Percentiles rank a stretch among this genome's conserved stretches.
Evolutionary conservation across 2,113 vertebrate species (phyloP).

Genomic region (Butorides virescens): DNA sequence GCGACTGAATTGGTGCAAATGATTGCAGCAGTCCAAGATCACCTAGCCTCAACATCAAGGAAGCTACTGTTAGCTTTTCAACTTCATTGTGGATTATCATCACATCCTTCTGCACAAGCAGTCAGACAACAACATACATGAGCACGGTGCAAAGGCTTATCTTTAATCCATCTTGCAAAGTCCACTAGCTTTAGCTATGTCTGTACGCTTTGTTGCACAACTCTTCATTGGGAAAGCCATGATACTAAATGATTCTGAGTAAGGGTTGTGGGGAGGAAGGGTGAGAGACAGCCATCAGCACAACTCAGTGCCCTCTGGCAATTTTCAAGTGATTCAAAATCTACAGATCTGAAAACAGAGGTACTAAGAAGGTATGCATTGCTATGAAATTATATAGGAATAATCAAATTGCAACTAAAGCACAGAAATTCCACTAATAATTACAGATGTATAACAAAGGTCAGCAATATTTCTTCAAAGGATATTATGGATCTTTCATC

Average conservation of each 20-base stretch:
- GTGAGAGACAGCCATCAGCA: background rate
- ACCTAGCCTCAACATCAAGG: background rate
- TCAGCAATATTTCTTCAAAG: background rate
- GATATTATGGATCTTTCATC: background rate
- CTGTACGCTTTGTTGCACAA: background rate
- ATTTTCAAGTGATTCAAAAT: background rate
- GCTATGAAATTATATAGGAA: background rate
- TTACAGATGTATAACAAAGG: background rate
- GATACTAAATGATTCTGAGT: background rate
- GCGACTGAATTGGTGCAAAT: background rate
- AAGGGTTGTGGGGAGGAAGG: background rate
- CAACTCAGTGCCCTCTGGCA: background rate
- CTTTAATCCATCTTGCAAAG: background rate
- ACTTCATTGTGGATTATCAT: background rate
- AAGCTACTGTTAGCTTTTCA: background rate
- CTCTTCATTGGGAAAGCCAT: background rate
- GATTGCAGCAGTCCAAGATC: background rate
- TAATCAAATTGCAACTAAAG: background rate
- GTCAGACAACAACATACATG: rapidly evolving
- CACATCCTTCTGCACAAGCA: background rate
- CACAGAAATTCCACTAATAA: background rate
- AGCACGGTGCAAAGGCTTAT: background rate
- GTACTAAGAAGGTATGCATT: background rate
- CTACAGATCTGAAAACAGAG: background rate
- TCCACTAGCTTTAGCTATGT: background rate